Evolutionary conservation across 1,140 invertebrate genomes (phyloP), one percentile per base, ranked within the genome.

Genomic region (Drosophila carrolli): DNA sequence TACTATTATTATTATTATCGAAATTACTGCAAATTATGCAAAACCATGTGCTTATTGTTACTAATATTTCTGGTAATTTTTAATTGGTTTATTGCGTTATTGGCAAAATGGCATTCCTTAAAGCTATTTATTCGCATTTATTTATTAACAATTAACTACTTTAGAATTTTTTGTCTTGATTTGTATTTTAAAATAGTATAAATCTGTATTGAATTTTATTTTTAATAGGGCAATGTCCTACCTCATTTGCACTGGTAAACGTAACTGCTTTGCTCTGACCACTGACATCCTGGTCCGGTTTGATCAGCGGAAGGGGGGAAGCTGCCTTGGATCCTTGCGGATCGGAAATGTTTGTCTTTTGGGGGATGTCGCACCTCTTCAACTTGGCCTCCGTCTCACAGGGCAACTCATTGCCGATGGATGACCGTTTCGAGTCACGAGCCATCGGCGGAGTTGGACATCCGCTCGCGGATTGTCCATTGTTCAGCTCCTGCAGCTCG

Each of bases 361-460:
- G 50, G n/a, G 37, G 47, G 23, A 57, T 61, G 23, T 65, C 83
- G 35, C 78, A 80, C 11, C 55, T 72, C 41, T 85, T 63, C 11
- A 86, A 40, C 63, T 85, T 85, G 57, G 81, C 51, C 53, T 73
- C 83, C 53, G 80, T 88, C 41, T 85, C 48, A 53, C 82, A 85
- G 54, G 27, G 57, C 63, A 78, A 47, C 50, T 85, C 83, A 46
- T 66, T 78, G 46, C 65, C 37, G 0, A 85, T 62, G 7, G 82
- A 85, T 7, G 83, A 55, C 1, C 82, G 78, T 23, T 86, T 86
- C 7, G 82, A 78, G 44, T 86, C 82, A 1, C 74, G 58, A 7
- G 70, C 46, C 29, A 66, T 59, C n/a, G 55, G 55, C 9, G 60
- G 68, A 9, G 55, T 67, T 6, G 67, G 44, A 32, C 61, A 48